Evolutionary conservation across 2,888 invertebrate genomes (phyloP).

Genomic region (Neoaliturus tenellus): DNA sequence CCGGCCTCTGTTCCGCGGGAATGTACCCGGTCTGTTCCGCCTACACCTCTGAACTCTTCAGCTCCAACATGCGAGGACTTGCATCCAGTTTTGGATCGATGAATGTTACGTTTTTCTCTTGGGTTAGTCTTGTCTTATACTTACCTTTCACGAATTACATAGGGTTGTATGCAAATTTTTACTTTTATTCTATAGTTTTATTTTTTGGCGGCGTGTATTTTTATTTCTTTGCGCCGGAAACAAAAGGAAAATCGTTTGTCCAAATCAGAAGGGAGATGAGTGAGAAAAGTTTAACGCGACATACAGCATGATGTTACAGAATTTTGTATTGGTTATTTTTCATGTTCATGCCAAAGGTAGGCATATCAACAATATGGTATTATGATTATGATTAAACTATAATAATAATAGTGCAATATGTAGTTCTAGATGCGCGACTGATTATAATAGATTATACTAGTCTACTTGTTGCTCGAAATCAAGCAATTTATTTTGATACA

Average conservation of each 20-base stretch:
- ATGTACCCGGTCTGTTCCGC: constrained; percentile 67
- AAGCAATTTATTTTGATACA: too few species aligned
- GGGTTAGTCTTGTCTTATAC: neutral
- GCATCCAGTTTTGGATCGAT: constrained; percentile 11
- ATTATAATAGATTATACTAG: too few species aligned
- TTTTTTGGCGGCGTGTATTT: constrained; percentile 4
- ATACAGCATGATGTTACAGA: too few species aligned
- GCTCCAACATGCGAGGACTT: constrained; percentile 12
- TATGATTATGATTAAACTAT: too few species aligned
- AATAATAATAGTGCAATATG: too few species aligned
- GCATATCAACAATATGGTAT: too few species aligned
- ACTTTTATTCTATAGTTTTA: neutral
- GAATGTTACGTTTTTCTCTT: neutral
- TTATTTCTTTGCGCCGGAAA: constrained; percentile 27
- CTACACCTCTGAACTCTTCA: constrained; percentile 36
- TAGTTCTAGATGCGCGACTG: too few species aligned
- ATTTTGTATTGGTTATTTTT: too few species aligned
- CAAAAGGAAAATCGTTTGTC: constrained; percentile 37
- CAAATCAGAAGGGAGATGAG: constrained; percentile 33
- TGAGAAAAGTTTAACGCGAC: neutral
- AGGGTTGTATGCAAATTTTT: constrained; percentile 32
- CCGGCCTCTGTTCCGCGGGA: constrained; percentile 77
- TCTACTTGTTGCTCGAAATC: too few species aligned
- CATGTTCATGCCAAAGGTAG: too few species aligned
- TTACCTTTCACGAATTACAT: neutral